phyloP scores from a whole-genome alignment of 2,113 vertebrate genomes.

The Galemys pyrenaicus region DNA sequence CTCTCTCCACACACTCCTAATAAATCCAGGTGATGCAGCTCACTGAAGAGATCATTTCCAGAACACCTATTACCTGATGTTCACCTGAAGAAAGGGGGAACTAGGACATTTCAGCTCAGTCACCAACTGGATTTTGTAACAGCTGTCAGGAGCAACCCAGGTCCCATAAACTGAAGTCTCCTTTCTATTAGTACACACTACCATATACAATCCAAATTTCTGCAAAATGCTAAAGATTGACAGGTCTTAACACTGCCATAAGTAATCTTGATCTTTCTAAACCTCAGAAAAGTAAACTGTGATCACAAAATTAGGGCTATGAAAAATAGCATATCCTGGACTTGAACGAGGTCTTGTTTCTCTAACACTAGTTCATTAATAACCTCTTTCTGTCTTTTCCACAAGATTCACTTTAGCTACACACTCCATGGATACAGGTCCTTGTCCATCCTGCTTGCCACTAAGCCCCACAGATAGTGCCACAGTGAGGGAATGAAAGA shows the following conservation, averaged over 20 bases:
- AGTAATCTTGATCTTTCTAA: constrained; percentile 38
- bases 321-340: not conserved
- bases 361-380: not conserved
- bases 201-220: not conserved
- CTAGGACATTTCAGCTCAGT: not conserved
- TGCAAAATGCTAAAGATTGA: not conserved
- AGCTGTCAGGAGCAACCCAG: not conserved
- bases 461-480: accelerated
- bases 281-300: not conserved
- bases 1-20: not conserved
- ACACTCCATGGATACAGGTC: not conserved
- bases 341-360: not conserved
- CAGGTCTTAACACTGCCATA: not conserved
- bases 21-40: not conserved
- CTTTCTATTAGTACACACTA: not conserved
- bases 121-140: not conserved
- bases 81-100: not conserved
- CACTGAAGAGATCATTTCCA: not conserved
- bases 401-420: not conserved
- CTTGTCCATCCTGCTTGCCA: not conserved
- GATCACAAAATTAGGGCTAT: not conserved
- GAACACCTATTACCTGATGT: not conserved
- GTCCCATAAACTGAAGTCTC: not conserved
- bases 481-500: not conserved
- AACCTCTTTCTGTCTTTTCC: not conserved